Evolutionary conservation across 2,113 vertebrate genomes (phyloP), one percentile per base, ranked within the genome.

Genomic region (Nothocercus julius): DNA sequence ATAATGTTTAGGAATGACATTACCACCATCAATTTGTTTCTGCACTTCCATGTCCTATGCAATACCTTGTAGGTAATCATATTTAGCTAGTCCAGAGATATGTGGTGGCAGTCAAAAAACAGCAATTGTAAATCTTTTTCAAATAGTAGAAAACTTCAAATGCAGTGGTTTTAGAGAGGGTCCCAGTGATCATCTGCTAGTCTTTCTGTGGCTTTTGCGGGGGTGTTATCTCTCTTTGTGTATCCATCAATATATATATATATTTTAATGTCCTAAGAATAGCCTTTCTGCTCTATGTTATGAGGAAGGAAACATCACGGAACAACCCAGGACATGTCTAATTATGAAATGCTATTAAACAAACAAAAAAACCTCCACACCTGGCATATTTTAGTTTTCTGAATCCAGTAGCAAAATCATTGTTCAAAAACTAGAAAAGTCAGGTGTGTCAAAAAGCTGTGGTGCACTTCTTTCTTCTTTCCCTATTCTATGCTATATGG

Each of bases 391-490:
- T 15, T 56, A 30, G 32, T 8, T 10, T 75, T 44, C n/a, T 42
- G n/a, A 83, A 83, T 44, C 28, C 30, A 27, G 38, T 21, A 70
- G 19, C 19, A 17, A 75, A 66, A 51, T 54, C 90, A 74, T 8
- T 12, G 49, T 61, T 18, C 7, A 44, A 70, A 22, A 61, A 38
- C 11, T 56, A 40, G 49, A 34, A 63, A 27, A 10, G 17, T 58
- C 13, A 20, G 16, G 8, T 32, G 4, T 16, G 24, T 28, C 32
- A 44, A 30, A 74, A 69, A 24, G 17, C 10, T 54, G 36, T 38
- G 59, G 18, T 25, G 7, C 11, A 4, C 21, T 78, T 25, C 24
- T 51, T 51, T 0, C 0, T 13, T 77, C 18, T 82, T 59, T 61
- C 18, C 12, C 20, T 83, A 24, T 0, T 47, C 18, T 11, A 3